phyloP scores from a whole-genome alignment of 2,888 invertebrate species.

The Trachelus tabidus region DNA sequence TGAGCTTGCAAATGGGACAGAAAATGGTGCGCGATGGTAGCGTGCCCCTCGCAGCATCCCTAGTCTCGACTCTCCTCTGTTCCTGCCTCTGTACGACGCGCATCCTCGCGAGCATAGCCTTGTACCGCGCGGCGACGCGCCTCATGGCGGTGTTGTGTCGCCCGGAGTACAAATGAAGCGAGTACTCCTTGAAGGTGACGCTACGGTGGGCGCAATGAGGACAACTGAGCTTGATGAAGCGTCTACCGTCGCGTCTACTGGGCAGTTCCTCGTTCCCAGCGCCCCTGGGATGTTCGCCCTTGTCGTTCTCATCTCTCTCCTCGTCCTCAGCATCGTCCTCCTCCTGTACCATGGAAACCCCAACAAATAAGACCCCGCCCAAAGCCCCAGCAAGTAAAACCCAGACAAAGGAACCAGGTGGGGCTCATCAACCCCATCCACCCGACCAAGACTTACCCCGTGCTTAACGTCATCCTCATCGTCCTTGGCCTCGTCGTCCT shows the following conservation, averaged over 20 bases:
- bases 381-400: not conserved
- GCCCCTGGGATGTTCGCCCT: conserved; percentile 57
- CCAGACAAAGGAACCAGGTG: not conserved
- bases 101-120: conserved; percentile 80
- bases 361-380: not conserved
- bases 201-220: conserved; percentile 83
- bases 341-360: conserved; percentile 38
- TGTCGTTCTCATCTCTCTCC: conserved; percentile 52
- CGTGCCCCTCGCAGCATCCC: conserved; percentile 72
- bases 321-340: conserved; percentile 62
- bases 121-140: conserved; percentile 79
- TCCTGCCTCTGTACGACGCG: conserved; percentile 83
- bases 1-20: conserved; percentile 80
- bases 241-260: conserved; percentile 61
- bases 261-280: conserved; percentile 60
- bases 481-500: conserved; percentile 30
- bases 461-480: conserved; percentile 44
- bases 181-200: conserved; percentile 81
- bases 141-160: conserved; percentile 81
- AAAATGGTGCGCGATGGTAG: conserved; percentile 75
- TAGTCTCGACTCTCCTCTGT: conserved; percentile 80
- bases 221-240: conserved; percentile 79
- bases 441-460: conserved; percentile 35
- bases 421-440: not conserved
- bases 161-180: conserved; percentile 77